These are phyloP conservation scores for Norana najaformis DNA, from an alignment of 2,888 invertebrate species.

Conservation along the genomic window DNA sequence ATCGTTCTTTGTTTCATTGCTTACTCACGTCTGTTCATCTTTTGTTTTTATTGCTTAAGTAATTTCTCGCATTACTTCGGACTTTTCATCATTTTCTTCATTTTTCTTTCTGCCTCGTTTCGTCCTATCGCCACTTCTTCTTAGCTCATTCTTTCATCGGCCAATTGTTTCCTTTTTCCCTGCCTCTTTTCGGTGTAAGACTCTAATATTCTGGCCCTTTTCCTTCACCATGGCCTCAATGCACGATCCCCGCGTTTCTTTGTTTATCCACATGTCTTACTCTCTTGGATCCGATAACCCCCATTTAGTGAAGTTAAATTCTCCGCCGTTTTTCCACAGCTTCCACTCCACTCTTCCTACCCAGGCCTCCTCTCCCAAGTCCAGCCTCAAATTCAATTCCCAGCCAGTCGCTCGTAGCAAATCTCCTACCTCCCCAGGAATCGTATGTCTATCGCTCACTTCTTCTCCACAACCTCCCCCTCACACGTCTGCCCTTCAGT, in stretches of 20 bases:
- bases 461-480: no score
- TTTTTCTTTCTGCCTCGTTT: neutral
- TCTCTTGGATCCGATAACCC: neutral
- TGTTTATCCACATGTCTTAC: neutral
- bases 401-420: neutral
- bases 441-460: no score
- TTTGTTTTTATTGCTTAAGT: neutral
- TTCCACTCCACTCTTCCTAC: neutral
- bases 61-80: neutral
- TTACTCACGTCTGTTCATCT: no score
- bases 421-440: neutral
- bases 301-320: neutral
- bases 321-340: neutral
- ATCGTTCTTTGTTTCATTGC: neutral
- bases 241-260: neutral
- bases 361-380: neutral
- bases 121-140: no score
- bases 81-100: neutral
- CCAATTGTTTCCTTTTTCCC: neutral
- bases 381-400: neutral
- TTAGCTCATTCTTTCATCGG: neutral
- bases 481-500: no score
- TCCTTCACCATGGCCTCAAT: neutral
- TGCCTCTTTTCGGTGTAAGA: neutral
- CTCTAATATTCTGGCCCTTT: neutral